A percentile compares a stretch with the other conserved stretches of the same genome.
Evolutionary conservation across 1,140 invertebrate species (phyloP).

Genomic region (Drosophila bipectinata): DNA sequence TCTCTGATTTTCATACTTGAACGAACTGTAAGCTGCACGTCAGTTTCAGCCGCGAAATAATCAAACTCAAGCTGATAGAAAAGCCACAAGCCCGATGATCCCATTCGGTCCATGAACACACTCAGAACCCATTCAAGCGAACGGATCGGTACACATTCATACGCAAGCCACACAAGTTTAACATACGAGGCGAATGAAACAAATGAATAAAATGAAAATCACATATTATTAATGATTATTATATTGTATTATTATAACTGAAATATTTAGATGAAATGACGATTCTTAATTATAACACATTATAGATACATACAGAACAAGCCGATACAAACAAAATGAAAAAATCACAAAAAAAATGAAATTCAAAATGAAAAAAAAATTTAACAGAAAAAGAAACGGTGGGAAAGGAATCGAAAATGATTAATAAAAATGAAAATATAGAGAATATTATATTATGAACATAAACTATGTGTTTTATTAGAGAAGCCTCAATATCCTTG

Average conservation of each 20-base stretch:
- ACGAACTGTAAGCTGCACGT: slow-evolving; percentile 42
- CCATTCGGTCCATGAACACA: slow-evolving; percentile 19
- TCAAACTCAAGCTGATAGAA: slow-evolving; percentile 40
- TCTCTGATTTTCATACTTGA: slow-evolving; percentile 67
- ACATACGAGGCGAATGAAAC: slow-evolving; percentile 32
- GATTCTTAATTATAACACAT: slow-evolving; percentile 84
- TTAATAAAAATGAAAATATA: slow-evolving; percentile 83
- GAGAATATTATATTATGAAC: slow-evolving; percentile 84
- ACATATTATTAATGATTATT: slow-evolving; percentile 81
- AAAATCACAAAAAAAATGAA: slow-evolving; percentile 16
- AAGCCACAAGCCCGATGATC: slow-evolving; percentile 13
- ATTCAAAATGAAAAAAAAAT: slow-evolving; percentile 59
- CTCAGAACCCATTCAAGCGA: slow-evolving; percentile 36
- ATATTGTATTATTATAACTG: slow-evolving; percentile 84
- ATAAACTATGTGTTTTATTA: slow-evolving; percentile 23
- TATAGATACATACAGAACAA: slow-evolving; percentile 79
- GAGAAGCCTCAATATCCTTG: no score
- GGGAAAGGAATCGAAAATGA: slow-evolving; percentile 62
- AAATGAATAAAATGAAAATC: slow-evolving; percentile 18
- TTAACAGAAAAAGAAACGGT: slow-evolving; percentile 52
- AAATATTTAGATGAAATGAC: slow-evolving; percentile 84
- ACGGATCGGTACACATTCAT: slow-evolving; percentile 35
- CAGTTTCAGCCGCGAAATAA: slow-evolving; percentile 45
- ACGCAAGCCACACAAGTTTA: slow-evolving; percentile 45
- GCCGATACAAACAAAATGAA: slow-evolving; percentile 59